Conservation (phyloP, 2,797 vertebrate genomes). For the Rousettus madagascariensis region DNA sequence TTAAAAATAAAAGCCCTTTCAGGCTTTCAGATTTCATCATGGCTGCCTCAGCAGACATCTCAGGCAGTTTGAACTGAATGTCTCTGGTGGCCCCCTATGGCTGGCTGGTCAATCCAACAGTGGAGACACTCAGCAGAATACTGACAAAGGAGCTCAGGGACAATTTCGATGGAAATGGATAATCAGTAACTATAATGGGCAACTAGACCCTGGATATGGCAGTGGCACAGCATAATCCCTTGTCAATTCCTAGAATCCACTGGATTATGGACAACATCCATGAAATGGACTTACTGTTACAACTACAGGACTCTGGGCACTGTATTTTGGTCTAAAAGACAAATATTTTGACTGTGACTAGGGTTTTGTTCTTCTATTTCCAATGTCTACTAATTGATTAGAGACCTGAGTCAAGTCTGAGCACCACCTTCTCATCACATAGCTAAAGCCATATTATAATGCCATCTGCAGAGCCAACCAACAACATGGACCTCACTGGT, state of each 20-base stretch:
- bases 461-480: neutral
- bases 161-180: neutral
- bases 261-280: neutral
- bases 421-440: neutral
- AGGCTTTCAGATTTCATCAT: neutral
- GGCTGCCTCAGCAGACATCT: neutral
- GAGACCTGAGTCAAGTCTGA: slow-evolving; percentile 3
- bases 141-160: neutral
- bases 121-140: neutral
- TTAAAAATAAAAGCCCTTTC: neutral
- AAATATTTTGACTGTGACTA: neutral
- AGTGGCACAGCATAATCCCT: neutral
- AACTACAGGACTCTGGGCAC: neutral
- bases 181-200: neutral
- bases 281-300: neutral
- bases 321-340: neutral
- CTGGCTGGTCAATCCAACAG: neutral
- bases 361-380: slow-evolving; percentile 24
- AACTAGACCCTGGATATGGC: neutral
- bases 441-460: neutral
- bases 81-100: neutral
- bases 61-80: neutral
- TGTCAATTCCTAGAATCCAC: neutral
- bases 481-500: neutral
- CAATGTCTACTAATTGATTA: slow-evolving; percentile 8